These are phyloP conservation scores for Diadromus collaris DNA, from an alignment of 2,888 invertebrate genomes.

Conservation along the genomic window DNA sequence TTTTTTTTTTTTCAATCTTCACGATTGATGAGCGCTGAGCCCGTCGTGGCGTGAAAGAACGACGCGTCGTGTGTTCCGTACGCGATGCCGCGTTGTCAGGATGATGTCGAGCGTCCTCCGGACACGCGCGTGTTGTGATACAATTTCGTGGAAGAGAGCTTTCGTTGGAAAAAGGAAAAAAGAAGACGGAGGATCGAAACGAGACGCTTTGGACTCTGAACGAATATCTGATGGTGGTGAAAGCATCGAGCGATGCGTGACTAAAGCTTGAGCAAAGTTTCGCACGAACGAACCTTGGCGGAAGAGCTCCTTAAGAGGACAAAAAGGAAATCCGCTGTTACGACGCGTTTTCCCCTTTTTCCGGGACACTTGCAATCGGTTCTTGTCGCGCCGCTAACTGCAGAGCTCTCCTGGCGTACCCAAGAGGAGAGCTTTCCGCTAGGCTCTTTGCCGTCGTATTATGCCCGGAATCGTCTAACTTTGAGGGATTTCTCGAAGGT, in stretches of 20 bases:
- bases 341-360: neutral
- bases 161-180: slow-evolving; percentile 6
- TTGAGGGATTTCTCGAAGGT: slow-evolving; percentile 12
- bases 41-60: slow-evolving; percentile 38
- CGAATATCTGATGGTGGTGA: neutral
- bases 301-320: neutral
- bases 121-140: slow-evolving; percentile 29
- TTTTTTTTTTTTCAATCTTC: slow-evolving; percentile 58
- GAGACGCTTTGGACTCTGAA: neutral
- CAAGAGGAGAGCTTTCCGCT: neutral
- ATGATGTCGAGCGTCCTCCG: slow-evolving; percentile 34
- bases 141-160: slow-evolving; percentile 50
- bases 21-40: slow-evolving; percentile 52
- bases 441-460: slow-evolving; percentile 5
- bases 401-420: neutral
- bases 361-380: neutral
- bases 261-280: slow-evolving; percentile 12
- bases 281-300: neutral
- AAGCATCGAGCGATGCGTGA: slow-evolving; percentile 15
- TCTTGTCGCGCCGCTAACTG: neutral
- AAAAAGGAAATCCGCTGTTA: neutral
- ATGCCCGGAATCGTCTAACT: slow-evolving; percentile 11
- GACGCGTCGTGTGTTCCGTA: slow-evolving; percentile 15
- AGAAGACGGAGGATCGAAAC: neutral
- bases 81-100: slow-evolving; percentile 26